Evolutionary conservation across 2,797 vertebrate species (phyloP).

Genomic region (Aeoliscus strigatus): DNA sequence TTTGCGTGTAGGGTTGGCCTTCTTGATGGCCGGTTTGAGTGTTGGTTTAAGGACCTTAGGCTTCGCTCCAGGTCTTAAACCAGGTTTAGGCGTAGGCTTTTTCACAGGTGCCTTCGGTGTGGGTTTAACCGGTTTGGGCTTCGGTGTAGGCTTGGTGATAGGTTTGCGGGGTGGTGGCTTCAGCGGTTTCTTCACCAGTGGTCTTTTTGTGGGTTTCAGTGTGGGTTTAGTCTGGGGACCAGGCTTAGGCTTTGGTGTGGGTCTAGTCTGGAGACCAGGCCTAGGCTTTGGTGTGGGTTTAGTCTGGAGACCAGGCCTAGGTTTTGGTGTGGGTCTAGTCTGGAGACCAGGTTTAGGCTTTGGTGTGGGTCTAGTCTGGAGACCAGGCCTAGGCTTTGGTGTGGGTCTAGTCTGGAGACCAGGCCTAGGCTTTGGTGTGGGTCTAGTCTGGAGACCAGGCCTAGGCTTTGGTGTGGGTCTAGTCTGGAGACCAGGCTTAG

Average conservation of each 20-base stretch:
- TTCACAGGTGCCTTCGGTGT: conserved; percentile 44
- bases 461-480: conserved; percentile 22
- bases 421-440: conserved; percentile 27
- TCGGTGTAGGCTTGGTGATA: conserved; percentile 23
- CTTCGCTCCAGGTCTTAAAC: conserved; percentile 19
- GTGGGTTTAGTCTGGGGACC: conserved; percentile 19
- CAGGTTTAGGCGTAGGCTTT: conserved; percentile 46
- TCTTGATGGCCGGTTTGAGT: conserved; percentile 36
- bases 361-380: conserved; percentile 35
- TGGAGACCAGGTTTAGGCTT: conserved; percentile 44
- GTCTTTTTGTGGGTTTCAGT: conserved; percentile 29
- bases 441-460: no score
- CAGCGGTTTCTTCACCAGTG: conserved; percentile 39
- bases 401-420: conserved; percentile 3
- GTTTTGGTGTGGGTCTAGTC: conserved; percentile 34
- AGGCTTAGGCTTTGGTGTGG: conserved; percentile 40
- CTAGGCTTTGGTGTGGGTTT: conserved; percentile 43
- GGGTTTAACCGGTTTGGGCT: conserved; percentile 42
- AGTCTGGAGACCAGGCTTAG: conserved; percentile 36
- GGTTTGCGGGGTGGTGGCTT: conserved; percentile 49
- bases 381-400: conserved; percentile 27
- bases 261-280: conserved; percentile 35
- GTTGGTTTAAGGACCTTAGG: conserved; percentile 49
- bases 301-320: conserved; percentile 37
- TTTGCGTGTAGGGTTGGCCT: conserved; percentile 49